Evolutionary conservation across 2,888 invertebrate genomes (phyloP), one percentile per base, ranked within the genome.

Genomic region (Parnassius orleans): DNA sequence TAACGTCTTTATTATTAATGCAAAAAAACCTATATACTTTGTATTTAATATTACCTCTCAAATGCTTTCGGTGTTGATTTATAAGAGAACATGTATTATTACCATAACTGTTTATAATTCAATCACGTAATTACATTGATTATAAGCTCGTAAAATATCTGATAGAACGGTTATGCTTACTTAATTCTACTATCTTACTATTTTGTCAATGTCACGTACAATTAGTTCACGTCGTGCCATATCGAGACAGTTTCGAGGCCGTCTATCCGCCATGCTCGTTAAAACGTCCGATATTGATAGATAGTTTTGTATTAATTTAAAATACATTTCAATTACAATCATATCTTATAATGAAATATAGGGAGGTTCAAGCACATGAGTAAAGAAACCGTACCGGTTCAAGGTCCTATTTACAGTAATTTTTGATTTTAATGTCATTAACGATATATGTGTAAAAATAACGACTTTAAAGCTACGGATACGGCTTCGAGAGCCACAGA

Each of bases 131-230:
- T 15, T 41, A 19, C 10, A 5, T 7, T 10, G 12, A 54, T n/a
- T 48, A 47, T 43, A 57, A 53, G 11, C 47, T 57, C 47, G 42
- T 57, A 47, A 52, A 53, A 10, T 12, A 41, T 3, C n/a, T 41
- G 10, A 57, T 55, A 47, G 46, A 51, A 57, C 12, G 12, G 19
- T 57, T 57, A 53, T 53, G 44, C 50, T 41, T 7, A 55, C 50
- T 61, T 47, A 12, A 46, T 52, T 12, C 47, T 55, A 51, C 51
- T 60, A 60, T 55, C 51, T 24, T 11, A 57, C 10, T 15, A 57
- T 50, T 62, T 62, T 2, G 61, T 53, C 53, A 62, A 61, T 61
- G 61, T 61, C 61, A 57, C 52, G 57, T 54, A 52, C 56, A 53
- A 55, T 54, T 44, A 44, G 53, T 59, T 7, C 44, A 52, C 42